Conservation (phyloP, 2,797 vertebrate genomes). For the Eupleurogrammus muticus region DNA sequence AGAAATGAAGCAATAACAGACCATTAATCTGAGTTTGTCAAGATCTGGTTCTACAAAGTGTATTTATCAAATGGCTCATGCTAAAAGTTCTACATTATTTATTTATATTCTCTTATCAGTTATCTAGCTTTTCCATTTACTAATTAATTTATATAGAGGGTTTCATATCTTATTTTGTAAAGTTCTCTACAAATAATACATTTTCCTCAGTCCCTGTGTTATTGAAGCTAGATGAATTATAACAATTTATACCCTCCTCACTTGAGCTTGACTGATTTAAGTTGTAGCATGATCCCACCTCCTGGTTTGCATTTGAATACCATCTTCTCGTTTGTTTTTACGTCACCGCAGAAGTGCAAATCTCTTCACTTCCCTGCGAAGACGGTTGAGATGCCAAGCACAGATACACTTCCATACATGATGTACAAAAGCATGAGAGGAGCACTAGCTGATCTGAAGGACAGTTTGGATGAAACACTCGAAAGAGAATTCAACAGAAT, state of each 20-base stretch:
- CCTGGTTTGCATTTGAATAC: conserved; percentile 22
- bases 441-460: conserved; percentile 71
- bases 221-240: not conserved
- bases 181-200: too few relatives aligned
- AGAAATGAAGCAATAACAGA: too few relatives aligned
- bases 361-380: conserved; percentile 64
- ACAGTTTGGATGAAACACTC: conserved; percentile 66
- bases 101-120: too few relatives aligned
- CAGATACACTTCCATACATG: conserved; percentile 75
- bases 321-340: not conserved
- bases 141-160: not conserved
- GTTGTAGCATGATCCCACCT: not conserved
- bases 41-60: too few relatives aligned
- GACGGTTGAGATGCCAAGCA: conserved; percentile 64
- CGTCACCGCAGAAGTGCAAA: conserved; percentile 69
- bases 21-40: too few relatives aligned
- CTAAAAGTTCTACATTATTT: not conserved
- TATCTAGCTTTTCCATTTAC: not conserved
- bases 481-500: conserved; percentile 74
- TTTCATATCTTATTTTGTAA: not conserved
- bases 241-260: not conserved
- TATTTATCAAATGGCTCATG: too few relatives aligned
- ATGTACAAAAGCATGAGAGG: conserved; percentile 76
- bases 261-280: not conserved
- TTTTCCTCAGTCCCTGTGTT: too few relatives aligned